Conservation (phyloP, 1,140 invertebrate species). For the Drosophila mojavensis region DNA sequence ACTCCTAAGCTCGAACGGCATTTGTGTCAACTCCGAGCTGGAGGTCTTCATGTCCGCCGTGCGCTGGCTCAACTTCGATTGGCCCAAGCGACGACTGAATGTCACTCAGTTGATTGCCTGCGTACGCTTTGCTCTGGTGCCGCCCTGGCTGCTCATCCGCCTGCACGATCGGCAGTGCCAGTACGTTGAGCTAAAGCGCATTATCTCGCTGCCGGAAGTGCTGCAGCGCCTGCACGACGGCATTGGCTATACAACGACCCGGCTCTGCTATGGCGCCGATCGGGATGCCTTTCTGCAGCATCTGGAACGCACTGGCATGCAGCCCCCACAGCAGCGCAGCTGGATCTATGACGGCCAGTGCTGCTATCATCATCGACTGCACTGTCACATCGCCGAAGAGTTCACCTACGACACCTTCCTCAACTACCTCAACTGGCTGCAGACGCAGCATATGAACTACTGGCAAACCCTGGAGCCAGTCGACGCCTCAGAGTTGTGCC, state of each 20-base stretch:
- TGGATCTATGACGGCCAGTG: constrained; percentile 63
- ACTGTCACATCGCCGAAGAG: constrained; percentile 38
- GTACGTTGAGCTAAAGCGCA: constrained; percentile 22
- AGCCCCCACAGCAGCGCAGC: constrained; percentile 37
- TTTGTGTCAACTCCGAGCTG: constrained; percentile 56
- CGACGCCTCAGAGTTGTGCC: constrained; percentile 26
- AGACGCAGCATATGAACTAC: constrained; percentile 42
- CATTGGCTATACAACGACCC: constrained; percentile 57
- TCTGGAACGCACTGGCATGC: constrained; percentile 18
- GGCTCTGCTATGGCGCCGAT: constrained; percentile 51
- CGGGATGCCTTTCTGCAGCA: constrained; percentile 44
- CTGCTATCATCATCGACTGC: constrained; percentile 56
- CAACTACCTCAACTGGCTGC: constrained; percentile 43
- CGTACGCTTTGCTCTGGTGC: constrained; percentile 54
- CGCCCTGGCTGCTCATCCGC: constrained; percentile 53
- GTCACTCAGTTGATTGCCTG: constrained; percentile 10
- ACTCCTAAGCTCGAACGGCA: constrained; percentile 37
- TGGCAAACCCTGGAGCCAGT: constrained; percentile 44
- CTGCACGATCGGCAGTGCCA: constrained; percentile 26
- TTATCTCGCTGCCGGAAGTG: constrained; percentile 29
- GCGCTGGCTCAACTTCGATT: constrained; percentile 54
- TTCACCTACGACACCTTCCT: constrained; percentile 48
- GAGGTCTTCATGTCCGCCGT: constrained; percentile 63
- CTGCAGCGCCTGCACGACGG: constrained; percentile 52
- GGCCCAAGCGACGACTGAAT: constrained; percentile 43